These are phyloP conservation scores for Empis stercorea DNA, from an alignment of 2,888 invertebrate genomes.

Conservation along the genomic window DNA sequence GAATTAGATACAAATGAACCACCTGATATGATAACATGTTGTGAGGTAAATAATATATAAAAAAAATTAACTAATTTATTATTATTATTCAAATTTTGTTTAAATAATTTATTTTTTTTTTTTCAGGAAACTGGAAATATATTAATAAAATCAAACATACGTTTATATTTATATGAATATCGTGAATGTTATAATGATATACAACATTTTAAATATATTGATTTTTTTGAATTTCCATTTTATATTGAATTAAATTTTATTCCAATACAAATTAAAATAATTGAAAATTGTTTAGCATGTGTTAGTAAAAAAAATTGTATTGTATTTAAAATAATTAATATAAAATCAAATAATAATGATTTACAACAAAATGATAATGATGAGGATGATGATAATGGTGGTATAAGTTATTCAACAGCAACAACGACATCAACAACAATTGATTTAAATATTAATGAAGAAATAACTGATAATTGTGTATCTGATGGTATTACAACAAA, in stretches of 20 bases:
- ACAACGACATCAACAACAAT: background rate
- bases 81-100: background rate
- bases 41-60: conserved; percentile 36
- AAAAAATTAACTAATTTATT: background rate
- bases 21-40: conserved; percentile 49
- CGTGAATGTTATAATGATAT: conserved; percentile 52
- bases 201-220: conserved; percentile 53
- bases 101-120: background rate
- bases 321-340: conserved; percentile 44
- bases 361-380: conserved; percentile 29
- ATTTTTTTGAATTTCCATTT: conserved; percentile 54
- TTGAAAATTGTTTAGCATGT: conserved; percentile 55
- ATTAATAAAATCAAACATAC: conserved; percentile 29
- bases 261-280: conserved; percentile 45
- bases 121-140: conserved; percentile 28
- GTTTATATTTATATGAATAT: conserved; percentile 44
- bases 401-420: background rate
- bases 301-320: conserved; percentile 46
- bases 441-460: conserved; percentile 7
- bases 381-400: conserved; percentile 3
- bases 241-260: conserved; percentile 50
- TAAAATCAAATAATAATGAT: conserved; percentile 33
- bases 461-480: conserved; percentile 5
- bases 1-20: conserved; percentile 51
- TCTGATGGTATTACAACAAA: conserved; percentile 9